A percentile compares a stretch with the other conserved stretches of the same genome.
phyloP scores from a whole-genome alignment of 2,888 invertebrate genomes.

The Hirtodrosophila confusa region DNA sequence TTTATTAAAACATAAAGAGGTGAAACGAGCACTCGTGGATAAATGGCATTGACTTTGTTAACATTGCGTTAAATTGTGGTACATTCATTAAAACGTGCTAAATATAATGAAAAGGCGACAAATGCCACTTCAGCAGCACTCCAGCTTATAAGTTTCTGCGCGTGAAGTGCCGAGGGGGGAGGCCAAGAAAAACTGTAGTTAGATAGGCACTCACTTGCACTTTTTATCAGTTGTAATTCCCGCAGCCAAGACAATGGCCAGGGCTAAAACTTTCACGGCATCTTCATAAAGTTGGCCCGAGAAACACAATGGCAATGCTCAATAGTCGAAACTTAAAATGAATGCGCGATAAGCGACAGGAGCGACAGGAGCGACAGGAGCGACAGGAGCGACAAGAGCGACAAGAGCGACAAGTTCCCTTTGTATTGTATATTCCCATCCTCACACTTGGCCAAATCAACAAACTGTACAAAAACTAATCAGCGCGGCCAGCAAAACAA shows the following conservation, averaged over 20 bases:
- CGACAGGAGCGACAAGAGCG: conserved; percentile 44
- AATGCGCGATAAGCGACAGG: conserved; percentile 61
- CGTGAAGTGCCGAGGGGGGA: conserved; percentile 18
- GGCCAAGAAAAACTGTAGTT: conserved; percentile 3
- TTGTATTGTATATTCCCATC: conserved; percentile 23
- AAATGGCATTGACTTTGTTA: conserved; percentile 79
- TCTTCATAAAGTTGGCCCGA: conserved; percentile 54
- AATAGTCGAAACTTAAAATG: conserved; percentile 72
- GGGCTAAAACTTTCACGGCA: conserved; percentile 40
- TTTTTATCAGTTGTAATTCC: conserved; percentile 65
- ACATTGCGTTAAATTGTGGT: conserved; percentile 78
- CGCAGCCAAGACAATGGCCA: conserved; percentile 55
- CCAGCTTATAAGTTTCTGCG: conserved; percentile 16
- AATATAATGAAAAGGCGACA: conserved; percentile 45
- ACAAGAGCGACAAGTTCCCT: conserved; percentile 22
- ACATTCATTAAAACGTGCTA: conserved; percentile 68
- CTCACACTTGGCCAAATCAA: conserved; percentile 54
- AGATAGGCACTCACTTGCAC: conserved; percentile 32
- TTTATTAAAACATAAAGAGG: conserved; percentile 80
- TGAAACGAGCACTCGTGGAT: conserved; percentile 51
- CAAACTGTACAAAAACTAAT: conserved; percentile 66
- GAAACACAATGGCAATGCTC: conserved; percentile 52
- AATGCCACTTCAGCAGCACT: conserved; percentile 18
- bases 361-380: conserved; percentile 15
- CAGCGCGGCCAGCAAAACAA: conserved; percentile 61